Conservation (phyloP, 2,888 invertebrate species). For the Elegia similella region DNA sequence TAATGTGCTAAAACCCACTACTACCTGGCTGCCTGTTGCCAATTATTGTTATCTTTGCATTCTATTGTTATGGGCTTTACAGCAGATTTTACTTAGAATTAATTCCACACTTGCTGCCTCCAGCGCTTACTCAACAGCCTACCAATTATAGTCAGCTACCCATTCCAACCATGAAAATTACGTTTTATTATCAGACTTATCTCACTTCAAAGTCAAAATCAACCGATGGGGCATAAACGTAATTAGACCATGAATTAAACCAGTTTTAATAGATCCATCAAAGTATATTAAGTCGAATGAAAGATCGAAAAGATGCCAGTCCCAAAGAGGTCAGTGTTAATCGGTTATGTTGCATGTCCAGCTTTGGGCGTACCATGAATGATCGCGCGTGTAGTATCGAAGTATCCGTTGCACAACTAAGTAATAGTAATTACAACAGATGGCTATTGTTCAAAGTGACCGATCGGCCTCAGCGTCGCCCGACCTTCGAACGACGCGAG, state of each 20-base stretch:
- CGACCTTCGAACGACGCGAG: slow-evolving; percentile 66
- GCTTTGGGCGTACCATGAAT: slow-evolving; percentile 36
- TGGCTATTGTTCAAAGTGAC: slow-evolving; percentile 75
- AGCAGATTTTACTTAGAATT: slow-evolving; percentile 8
- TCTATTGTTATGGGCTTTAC: slow-evolving; percentile 6
- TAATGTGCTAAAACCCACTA: neutral
- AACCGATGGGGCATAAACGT: slow-evolving; percentile 33
- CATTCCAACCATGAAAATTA: slow-evolving; percentile 22
- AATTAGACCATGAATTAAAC: slow-evolving; percentile 30
- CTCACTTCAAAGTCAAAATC: slow-evolving; percentile 28
- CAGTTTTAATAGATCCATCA: slow-evolving; percentile 20
- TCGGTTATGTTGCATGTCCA: slow-evolving; percentile 22
- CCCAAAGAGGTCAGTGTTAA: slow-evolving; percentile 20
- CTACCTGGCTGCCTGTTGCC: neutral
- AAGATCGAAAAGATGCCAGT: slow-evolving; percentile 10
- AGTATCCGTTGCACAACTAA: slow-evolving; percentile 70
- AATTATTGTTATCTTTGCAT: neutral
- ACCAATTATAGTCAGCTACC: slow-evolving; percentile 11
- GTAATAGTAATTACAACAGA: slow-evolving; percentile 79
- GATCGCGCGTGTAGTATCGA: slow-evolving; percentile 55
- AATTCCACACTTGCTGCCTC: slow-evolving; percentile 12
- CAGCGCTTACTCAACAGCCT: slow-evolving; percentile 3
- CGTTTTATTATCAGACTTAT: slow-evolving; percentile 28
- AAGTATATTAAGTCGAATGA: neutral
- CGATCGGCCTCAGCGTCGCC: slow-evolving; percentile 63